Evolutionary conservation across 2,888 invertebrate genomes (phyloP).

Genomic region (Dendrolimus houi): DNA sequence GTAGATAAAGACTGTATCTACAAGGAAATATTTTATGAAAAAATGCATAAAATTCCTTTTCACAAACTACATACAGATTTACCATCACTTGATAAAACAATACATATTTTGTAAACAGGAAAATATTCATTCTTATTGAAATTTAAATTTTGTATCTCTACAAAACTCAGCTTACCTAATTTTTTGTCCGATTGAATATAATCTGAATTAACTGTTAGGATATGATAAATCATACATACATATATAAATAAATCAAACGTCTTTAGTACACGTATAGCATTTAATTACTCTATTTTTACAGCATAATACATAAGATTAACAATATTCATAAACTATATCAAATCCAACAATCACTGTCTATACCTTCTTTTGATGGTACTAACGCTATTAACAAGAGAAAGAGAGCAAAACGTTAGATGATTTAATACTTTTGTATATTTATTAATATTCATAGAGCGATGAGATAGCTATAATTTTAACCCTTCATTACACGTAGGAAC

Average conservation of each 20-base stretch:
- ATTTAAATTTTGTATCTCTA: slow-evolving; percentile 13
- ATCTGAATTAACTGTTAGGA: slow-evolving; percentile 42
- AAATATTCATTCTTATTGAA: slow-evolving; percentile 31
- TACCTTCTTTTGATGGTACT: slow-evolving; percentile 67
- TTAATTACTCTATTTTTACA: slow-evolving; percentile 76
- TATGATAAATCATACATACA: slow-evolving; percentile 16
- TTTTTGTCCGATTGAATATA: slow-evolving; percentile 36
- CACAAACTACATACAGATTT: no score
- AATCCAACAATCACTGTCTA: slow-evolving; percentile 76
- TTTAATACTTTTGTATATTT: slow-evolving; percentile 37
- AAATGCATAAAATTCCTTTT: no score
- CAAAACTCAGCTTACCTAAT: slow-evolving; percentile 58
- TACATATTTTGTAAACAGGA: background rate
- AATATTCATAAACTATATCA: slow-evolving; percentile 76
- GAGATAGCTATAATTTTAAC: slow-evolving; percentile 35
- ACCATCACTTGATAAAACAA: background rate
- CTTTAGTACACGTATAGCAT: slow-evolving; percentile 72
- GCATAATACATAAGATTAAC: slow-evolving; percentile 63
- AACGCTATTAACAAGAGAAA: slow-evolving; percentile 72
- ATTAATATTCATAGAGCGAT: slow-evolving; percentile 42
- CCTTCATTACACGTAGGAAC: slow-evolving; percentile 49
- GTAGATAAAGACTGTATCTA: no score
- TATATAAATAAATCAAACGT: slow-evolving; percentile 67
- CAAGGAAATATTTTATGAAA: no score
- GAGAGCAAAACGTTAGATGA: slow-evolving; percentile 65